Evolutionary conservation across 2,888 invertebrate species (phyloP).

Genomic region (Macroteleia sp.): DNA sequence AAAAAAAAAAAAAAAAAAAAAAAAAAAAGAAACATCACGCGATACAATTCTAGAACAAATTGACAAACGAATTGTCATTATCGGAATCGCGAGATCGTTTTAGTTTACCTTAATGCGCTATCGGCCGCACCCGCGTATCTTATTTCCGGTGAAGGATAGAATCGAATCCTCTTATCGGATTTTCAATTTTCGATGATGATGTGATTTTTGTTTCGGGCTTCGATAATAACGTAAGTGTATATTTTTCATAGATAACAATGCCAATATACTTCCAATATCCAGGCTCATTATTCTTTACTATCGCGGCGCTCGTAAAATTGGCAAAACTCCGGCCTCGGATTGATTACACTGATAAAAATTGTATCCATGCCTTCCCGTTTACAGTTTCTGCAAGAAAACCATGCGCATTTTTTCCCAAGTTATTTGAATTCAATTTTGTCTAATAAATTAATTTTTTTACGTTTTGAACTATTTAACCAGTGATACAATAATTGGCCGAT

Average conservation of each 20-base stretch:
- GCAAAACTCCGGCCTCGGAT: slow-evolving; percentile 18
- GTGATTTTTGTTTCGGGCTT: slow-evolving; percentile 23
- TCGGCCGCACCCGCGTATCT: slow-evolving; percentile 19
- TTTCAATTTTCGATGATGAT: slow-evolving; percentile 26
- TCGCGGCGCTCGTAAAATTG: slow-evolving; percentile 27
- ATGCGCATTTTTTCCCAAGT: neutral
- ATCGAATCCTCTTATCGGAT: neutral
- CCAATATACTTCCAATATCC: slow-evolving; percentile 25
- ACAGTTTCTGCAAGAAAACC: slow-evolving; percentile 15
- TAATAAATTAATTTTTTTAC: too few species aligned
- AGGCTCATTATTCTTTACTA: slow-evolving; percentile 39
- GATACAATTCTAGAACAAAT: slow-evolving; percentile 58
- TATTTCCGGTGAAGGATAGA: slow-evolving; percentile 8
- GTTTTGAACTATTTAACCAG: too few species aligned
- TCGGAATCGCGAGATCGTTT: neutral
- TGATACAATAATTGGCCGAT: too few species aligned
- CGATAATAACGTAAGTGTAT: slow-evolving; percentile 29
- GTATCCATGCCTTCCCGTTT: slow-evolving; percentile 13
- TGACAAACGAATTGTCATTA: slow-evolving; percentile 40
- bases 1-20: too few species aligned
- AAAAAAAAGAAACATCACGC: too few species aligned
- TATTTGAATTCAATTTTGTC: slow-evolving; percentile 1
- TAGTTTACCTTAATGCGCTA: slow-evolving; percentile 13
- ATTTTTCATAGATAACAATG: slow-evolving; percentile 23
- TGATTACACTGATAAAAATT: slow-evolving; percentile 38